Evolutionary conservation across 1,140 invertebrate genomes (phyloP).

Genomic region (Maconellicoccus hirsutus): DNA sequence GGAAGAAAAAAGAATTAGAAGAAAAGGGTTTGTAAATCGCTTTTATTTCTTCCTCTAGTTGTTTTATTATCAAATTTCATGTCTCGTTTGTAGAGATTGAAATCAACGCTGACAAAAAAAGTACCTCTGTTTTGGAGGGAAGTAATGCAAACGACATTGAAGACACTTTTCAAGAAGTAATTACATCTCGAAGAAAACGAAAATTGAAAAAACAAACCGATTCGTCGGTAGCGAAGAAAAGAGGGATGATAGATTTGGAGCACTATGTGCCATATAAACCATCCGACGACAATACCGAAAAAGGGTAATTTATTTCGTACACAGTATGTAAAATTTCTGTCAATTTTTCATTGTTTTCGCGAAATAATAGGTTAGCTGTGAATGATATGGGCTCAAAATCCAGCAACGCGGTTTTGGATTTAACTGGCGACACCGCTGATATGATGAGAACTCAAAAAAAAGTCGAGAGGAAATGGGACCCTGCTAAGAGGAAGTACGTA

Average conservation of each 20-base stretch:
- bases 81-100: no score
- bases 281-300: constrained; percentile 74
- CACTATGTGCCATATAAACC: constrained; percentile 81
- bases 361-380: constrained; percentile 50
- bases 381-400: constrained; percentile 63
- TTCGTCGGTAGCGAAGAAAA: constrained; percentile 27
- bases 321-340: neutral
- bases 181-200: constrained; percentile 27
- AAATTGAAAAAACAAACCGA: constrained; percentile 31
- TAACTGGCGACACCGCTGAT: constrained; percentile 64
- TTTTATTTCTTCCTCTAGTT: no score
- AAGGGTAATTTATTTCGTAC: constrained; percentile 48
- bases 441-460: constrained; percentile 38
- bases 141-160: constrained; percentile 29
- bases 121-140: neutral
- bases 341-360: constrained; percentile 23
- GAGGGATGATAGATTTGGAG: constrained; percentile 46
- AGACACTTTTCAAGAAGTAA: constrained; percentile 30
- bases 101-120: neutral
- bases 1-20: constrained; percentile 29
- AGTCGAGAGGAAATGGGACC: constrained; percentile 28
- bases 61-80: neutral
- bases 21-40: neutral
- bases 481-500: constrained; percentile 26
- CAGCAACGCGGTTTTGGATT: constrained; percentile 57